These are phyloP conservation scores for Tetheella fluctuosa DNA, from an alignment of 2,888 invertebrate species.

Conservation along the genomic window DNA sequence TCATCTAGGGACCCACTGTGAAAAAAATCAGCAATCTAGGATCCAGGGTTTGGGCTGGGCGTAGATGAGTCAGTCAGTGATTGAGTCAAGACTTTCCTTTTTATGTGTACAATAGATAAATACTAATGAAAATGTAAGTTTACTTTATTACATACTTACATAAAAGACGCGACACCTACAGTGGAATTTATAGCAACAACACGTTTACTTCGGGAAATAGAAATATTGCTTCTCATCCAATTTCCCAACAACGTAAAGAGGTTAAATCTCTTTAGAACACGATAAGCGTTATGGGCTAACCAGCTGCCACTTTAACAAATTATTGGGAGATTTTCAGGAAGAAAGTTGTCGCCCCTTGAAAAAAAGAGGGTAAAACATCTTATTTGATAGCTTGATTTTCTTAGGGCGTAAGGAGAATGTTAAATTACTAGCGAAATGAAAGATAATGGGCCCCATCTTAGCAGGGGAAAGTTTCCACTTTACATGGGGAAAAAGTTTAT, in stretches of 20 bases:
- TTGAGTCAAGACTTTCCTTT: too few relatives aligned
- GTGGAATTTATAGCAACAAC: constrained; percentile 37
- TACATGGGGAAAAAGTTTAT: constrained; percentile 71
- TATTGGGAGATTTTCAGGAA: constrained; percentile 78
- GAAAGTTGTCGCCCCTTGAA: constrained; percentile 76
- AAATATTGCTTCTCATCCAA: constrained; percentile 20
- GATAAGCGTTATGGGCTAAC: constrained; percentile 80
- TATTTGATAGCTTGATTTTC: constrained; percentile 82
- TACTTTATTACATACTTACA: neutral
- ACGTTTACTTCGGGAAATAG: constrained; percentile 33
- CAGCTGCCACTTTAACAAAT: constrained; percentile 82
- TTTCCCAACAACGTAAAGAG: constrained; percentile 44
- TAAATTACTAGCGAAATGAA: constrained; percentile 83
- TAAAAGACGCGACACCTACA: constrained; percentile 17
- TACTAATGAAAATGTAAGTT: neutral
- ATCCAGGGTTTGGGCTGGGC: too few relatives aligned
- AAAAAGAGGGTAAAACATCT: constrained; percentile 67
- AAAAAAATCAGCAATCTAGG: too few relatives aligned
- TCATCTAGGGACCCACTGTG: too few relatives aligned
- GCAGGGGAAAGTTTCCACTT: constrained; percentile 65
- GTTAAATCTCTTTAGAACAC: constrained; percentile 71
- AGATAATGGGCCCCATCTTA: constrained; percentile 80
- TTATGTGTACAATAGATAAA: too few relatives aligned
- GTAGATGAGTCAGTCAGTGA: too few relatives aligned
- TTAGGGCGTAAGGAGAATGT: constrained; percentile 75